These are phyloP conservation scores for Neomonachus schauinslandi DNA, from an alignment of 2,113 vertebrate genomes.

Conservation along the genomic window DNA sequence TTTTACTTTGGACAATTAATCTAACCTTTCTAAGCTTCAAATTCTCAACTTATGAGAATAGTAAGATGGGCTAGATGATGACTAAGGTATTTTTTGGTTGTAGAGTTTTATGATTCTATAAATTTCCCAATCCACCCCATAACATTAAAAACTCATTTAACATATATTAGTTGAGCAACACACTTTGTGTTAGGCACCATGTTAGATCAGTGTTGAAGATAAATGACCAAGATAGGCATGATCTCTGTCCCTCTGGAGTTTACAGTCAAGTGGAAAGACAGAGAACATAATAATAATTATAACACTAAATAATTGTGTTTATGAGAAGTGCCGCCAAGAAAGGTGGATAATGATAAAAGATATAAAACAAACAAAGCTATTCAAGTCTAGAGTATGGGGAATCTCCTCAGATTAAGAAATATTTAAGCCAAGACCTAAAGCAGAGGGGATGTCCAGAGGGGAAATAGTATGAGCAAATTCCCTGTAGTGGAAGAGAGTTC, in stretches of 20 bases:
- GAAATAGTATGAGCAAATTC: not conserved
- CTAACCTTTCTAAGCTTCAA: not conserved
- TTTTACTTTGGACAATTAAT: not conserved
- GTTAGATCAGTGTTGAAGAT: not conserved
- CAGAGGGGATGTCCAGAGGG: not conserved
- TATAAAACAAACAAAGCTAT: not conserved
- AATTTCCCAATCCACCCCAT: not conserved
- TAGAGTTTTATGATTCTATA: conserved; percentile 23
- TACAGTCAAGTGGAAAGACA: not conserved
- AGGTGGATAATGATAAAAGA: not conserved
- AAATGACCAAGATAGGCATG: not conserved
- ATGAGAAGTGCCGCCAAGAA: not conserved
- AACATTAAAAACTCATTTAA: not conserved
- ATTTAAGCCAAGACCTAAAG: not conserved
- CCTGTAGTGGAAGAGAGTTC: not conserved
- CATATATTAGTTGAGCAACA: not conserved
- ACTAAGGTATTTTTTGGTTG: not conserved
- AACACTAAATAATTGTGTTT: not conserved
- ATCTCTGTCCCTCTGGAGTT: not conserved
- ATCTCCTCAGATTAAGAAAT: not conserved
- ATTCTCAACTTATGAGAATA: not conserved
- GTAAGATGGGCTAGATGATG: not conserved
- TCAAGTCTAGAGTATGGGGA: not conserved
- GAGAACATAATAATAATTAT: not conserved
- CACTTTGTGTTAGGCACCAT: not conserved